phyloP scores from a whole-genome alignment of 2,797 vertebrate genomes.

The Muscicapa striata region DNA sequence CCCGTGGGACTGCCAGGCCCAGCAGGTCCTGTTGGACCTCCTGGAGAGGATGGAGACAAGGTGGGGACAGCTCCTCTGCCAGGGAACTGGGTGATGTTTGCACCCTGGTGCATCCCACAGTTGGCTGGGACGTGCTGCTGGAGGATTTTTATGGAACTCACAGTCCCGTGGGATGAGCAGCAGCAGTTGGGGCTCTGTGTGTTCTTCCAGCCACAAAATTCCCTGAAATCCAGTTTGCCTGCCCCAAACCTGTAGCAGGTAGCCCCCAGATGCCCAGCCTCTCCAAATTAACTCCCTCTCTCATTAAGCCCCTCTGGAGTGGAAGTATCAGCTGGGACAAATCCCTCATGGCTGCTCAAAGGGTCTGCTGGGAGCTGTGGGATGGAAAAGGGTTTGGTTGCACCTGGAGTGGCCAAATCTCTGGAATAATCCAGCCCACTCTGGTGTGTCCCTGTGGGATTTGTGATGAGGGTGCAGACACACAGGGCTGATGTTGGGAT shows the following conservation, averaged over 20 bases:
- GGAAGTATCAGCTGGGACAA: neutral
- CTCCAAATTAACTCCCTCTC: neutral
- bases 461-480: neutral
- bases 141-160: fast-evolving
- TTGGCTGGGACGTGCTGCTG: neutral
- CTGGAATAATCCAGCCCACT: neutral
- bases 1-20: constrained; percentile 97
- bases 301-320: neutral
- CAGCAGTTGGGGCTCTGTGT: neutral
- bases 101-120: fast-evolving
- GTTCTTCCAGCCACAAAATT: neutral
- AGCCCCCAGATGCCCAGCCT: fast-evolving
- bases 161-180: neutral
- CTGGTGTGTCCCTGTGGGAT: neutral
- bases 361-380: fast-evolving
- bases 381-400: neutral
- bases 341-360: neutral
- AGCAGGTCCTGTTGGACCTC: constrained; percentile 93
- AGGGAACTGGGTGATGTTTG: fast-evolving
- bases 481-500: fast-evolving
- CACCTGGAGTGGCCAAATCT: neutral
- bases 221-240: neutral
- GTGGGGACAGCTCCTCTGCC: constrained; percentile 70
- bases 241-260: neutral
- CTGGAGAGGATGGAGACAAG: constrained; percentile 98